These are phyloP conservation scores for Aphis craccivora DNA, from an alignment of 1,140 invertebrate species.

Conservation along the genomic window DNA sequence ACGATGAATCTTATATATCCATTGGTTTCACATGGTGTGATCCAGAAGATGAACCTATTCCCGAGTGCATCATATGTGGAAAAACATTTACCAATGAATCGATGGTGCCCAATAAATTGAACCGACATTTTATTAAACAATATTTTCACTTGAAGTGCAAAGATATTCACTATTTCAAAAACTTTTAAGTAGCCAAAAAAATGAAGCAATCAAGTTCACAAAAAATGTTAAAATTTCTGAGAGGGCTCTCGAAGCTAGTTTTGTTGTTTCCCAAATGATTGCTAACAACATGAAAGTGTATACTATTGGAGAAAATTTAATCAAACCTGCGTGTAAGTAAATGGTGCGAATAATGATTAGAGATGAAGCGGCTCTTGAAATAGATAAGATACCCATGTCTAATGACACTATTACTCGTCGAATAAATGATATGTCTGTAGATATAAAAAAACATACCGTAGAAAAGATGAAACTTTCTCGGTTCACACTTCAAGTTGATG, in stretches of 20 bases:
- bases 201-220: slow-evolving; percentile 36
- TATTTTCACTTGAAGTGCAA: slow-evolving; percentile 18
- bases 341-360: slow-evolving; percentile 61
- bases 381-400: slow-evolving; percentile 61
- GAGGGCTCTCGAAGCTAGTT: slow-evolving; percentile 61
- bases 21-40: slow-evolving; percentile 8
- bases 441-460: background rate
- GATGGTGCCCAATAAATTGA: slow-evolving; percentile 27
- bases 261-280: slow-evolving; percentile 61
- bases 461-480: slow-evolving; percentile 19
- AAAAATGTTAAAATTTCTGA: slow-evolving; percentile 30
- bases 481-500: background rate
- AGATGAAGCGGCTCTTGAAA: slow-evolving; percentile 61
- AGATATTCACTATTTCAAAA: background rate
- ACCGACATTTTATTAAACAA: slow-evolving; percentile 41
- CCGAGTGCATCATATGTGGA: slow-evolving; percentile 21
- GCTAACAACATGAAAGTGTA: slow-evolving; percentile 63
- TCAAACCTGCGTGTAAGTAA: slow-evolving; percentile 63
- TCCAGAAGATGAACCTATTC: slow-evolving; percentile 21
- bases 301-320: slow-evolving; percentile 64
- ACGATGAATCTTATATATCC: background rate
- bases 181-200: slow-evolving; percentile 11
- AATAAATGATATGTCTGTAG: background rate
- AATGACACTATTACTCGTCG: slow-evolving; percentile 61
- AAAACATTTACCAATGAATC: slow-evolving; percentile 18